These are phyloP conservation scores for Triplophysa siluroides DNA, from an alignment of 2,113 vertebrate genomes.

Conservation along the genomic window DNA sequence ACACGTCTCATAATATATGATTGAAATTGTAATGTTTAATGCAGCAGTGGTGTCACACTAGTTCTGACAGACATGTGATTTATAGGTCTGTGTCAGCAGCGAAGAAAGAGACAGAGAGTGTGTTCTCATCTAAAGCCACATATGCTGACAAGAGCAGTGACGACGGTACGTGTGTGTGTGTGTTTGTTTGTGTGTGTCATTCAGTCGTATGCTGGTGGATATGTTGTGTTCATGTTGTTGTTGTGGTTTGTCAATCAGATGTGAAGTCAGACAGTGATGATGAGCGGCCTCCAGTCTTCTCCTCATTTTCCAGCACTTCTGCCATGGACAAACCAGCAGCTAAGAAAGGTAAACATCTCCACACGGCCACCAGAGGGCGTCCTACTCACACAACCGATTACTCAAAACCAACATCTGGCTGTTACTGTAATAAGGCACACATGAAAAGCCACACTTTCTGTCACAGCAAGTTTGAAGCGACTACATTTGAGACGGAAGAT, in stretches of 20 bases:
- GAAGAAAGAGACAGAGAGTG: conserved; percentile 71
- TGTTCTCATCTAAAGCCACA: conserved; percentile 72
- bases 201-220: background rate
- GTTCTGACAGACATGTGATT: conserved; percentile 3
- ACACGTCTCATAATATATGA: too few species aligned
- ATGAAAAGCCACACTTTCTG: too few species aligned
- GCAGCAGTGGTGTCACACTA: too few species aligned
- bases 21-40: conserved; percentile 20
- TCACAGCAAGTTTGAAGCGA: too few species aligned
- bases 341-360: conserved; percentile 83
- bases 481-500: too few species aligned
- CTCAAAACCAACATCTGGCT: too few species aligned
- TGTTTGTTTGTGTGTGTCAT: conserved; percentile 5
- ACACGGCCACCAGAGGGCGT: conserved; percentile 46
- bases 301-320: conserved; percentile 85
- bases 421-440: too few species aligned
- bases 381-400: too few species aligned
- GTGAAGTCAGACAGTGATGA: conserved; percentile 90
- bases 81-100: conserved; percentile 76
- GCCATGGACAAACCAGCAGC: conserved; percentile 81
- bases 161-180: conserved; percentile 66
- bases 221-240: background rate
- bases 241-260: conserved; percentile 70
- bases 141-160: conserved; percentile 88
- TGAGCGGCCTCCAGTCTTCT: conserved; percentile 77